A percentile compares a stretch with the other conserved stretches of the same genome.
Conservation (phyloP, 2,888 invertebrate species). For the Acanthoscelides obtectus region DNA sequence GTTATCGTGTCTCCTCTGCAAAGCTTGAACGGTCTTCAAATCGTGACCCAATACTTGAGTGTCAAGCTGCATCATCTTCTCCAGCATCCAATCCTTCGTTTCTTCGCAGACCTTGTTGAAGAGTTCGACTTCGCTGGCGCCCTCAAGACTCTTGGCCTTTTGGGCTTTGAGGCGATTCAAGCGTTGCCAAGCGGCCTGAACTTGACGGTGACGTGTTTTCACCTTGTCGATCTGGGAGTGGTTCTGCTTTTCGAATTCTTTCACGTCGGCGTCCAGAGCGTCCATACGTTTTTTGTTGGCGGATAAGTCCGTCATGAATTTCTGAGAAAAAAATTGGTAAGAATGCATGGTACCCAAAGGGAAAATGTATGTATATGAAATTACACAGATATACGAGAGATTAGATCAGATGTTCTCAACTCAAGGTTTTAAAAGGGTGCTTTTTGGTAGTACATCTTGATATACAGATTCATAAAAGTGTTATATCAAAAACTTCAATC, state of each 20-base stretch:
- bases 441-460: too few species aligned
- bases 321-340: conserved; percentile 48
- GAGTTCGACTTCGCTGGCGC: conserved; percentile 74
- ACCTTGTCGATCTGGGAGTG: conserved; percentile 84
- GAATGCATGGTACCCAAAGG: too few species aligned
- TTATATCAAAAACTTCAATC: too few species aligned
- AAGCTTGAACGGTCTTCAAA: conserved; percentile 83
- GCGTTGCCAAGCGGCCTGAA: conserved; percentile 85
- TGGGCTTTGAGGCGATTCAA: conserved; percentile 81
- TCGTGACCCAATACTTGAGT: conserved; percentile 75
- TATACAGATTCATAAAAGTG: too few species aligned
- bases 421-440: too few species aligned
- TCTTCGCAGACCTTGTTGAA: conserved; percentile 96
- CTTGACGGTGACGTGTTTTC: conserved; percentile 69
- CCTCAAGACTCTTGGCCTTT: conserved; percentile 88
- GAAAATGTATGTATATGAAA: too few species aligned
- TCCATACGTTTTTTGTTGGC: conserved; percentile 90
- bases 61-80: conserved; percentile 89
- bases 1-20: conserved; percentile 89
- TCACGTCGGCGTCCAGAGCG: conserved; percentile 81
- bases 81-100: conserved; percentile 95
- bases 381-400: too few species aligned
- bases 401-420: too few species aligned
- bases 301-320: conserved; percentile 91
- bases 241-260: conserved; percentile 77